Evolutionary conservation across 2,113 vertebrate species (phyloP), one percentile per base, ranked within the genome.

Genomic region (Xenopus borealis): DNA sequence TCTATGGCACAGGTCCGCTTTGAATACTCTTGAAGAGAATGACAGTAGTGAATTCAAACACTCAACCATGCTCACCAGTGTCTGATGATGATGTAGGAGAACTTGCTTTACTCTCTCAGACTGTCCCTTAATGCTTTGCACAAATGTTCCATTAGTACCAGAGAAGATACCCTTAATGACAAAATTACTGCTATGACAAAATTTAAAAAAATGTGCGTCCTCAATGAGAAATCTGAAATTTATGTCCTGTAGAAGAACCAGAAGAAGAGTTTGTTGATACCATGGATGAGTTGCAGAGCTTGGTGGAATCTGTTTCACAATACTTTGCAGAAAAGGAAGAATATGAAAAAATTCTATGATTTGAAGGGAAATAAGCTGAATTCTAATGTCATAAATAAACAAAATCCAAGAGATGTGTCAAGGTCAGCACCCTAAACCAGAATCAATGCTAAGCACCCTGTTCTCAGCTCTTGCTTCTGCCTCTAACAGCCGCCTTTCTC

Each of bases 261-360:
- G 84, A 1, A 0, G 86, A 94, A 45, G 88, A 92, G 62, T 94
- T 89, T 72, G 78, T 93, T 59, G 90, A 96, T 81, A 83, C 94
- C 0, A 93, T 97, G 86, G 92, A 89, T 83, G 94, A 98, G 78
- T 91, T 99, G 77, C 92, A 96, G 52, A 94, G 90, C 82, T 89
- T 98, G 62, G 94, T 98, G 66, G 90, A 96, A 81, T 93, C 94
- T 0, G 96, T 98, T 59, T 98, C 96, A 66, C 94, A 97, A 78
- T 98, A 99, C 80, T 85, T 99, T 69, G 92, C 92, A 72, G 92
- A 95, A 72, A 98, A 98, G 81, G 96, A 99, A 83, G 92, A 99
- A 79, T n/a, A n/a, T n/a, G 96, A 98, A 86, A 93, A 95, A 86
- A 69, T 95, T 93, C 80, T 89, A 92, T 79, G 82, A 89, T 0